These are phyloP conservation scores for Agriopis leucophaearia DNA, from an alignment of 2,888 invertebrate genomes.

Conservation along the genomic window DNA sequence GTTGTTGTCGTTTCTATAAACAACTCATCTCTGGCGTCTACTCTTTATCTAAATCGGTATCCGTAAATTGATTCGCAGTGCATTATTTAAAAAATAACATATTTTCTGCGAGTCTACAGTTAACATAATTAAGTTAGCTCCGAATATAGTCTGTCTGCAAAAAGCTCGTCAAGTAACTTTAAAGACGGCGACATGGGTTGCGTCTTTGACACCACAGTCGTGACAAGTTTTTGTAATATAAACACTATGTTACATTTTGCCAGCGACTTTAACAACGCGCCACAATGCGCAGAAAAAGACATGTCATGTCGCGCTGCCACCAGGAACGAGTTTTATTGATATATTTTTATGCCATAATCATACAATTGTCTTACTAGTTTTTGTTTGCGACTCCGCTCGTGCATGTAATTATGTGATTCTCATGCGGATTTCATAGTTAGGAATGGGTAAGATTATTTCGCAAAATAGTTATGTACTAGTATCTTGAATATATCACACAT, in stretches of 20 bases:
- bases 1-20: too few relatives aligned
- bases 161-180: slow-evolving; percentile 24
- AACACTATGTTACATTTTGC: slow-evolving; percentile 41
- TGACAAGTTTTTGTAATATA: slow-evolving; percentile 42
- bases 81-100: too few relatives aligned
- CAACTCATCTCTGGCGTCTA: too few relatives aligned
- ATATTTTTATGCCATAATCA: slow-evolving; percentile 40
- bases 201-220: slow-evolving; percentile 36
- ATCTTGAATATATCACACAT: neutral
- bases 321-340: slow-evolving; percentile 38
- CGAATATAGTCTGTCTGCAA: slow-evolving; percentile 24
- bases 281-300: slow-evolving; percentile 45
- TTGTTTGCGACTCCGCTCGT: slow-evolving; percentile 9
- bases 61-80: too few relatives aligned
- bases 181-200: slow-evolving; percentile 22
- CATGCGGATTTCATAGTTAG: slow-evolving; percentile 7
- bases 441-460: slow-evolving; percentile 1
- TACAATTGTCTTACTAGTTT: slow-evolving; percentile 30
- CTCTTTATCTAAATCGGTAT: too few relatives aligned
- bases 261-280: slow-evolving; percentile 42
- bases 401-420: slow-evolving; percentile 18
- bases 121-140: slow-evolving; percentile 24
- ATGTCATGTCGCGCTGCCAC: slow-evolving; percentile 38
- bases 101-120: slow-evolving; percentile 4
- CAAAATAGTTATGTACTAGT: neutral